Evolutionary conservation across 1,140 invertebrate species (phyloP).

Genomic region (Anagrus nilaparvatae): DNA sequence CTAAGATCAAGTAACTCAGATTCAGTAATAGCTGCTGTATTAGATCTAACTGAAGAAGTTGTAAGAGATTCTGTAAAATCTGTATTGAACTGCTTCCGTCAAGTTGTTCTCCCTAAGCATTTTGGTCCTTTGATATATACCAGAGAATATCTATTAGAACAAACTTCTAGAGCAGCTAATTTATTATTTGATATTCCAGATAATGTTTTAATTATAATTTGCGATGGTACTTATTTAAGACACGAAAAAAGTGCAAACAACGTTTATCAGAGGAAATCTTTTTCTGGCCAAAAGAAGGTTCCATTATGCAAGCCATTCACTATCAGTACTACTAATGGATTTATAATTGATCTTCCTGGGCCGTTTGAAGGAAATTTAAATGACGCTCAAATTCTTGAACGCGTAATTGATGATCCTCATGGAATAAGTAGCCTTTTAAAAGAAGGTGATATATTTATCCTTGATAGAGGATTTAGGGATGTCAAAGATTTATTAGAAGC

Average conservation of each 20-base stretch:
- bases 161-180: conserved; percentile 10
- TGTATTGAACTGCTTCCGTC: too few relatives aligned
- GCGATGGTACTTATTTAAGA: conserved; percentile 15
- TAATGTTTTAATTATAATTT: conserved; percentile 15
- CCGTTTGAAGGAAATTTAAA: conserved; percentile 18
- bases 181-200: conserved; percentile 9
- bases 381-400: conserved; percentile 21
- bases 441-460: conserved; percentile 19
- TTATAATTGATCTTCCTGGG: conserved; percentile 13
- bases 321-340: conserved; percentile 14
- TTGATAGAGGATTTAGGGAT: conserved; percentile 25
- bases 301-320: conserved; percentile 16
- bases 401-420: conserved; percentile 11
- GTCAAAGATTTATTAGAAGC: conserved; percentile 8
- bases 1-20: conserved; percentile 12
- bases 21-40: conserved; percentile 9
- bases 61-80: conserved; percentile 1
- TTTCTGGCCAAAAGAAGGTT: too few relatives aligned
- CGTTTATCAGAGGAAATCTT: too few relatives aligned
- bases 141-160: conserved; percentile 13
- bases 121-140: conserved; percentile 8
- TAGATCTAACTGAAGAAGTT: conserved; percentile 8
- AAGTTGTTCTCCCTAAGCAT: too few relatives aligned
- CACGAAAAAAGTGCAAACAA: too few relatives aligned
- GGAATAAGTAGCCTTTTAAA: conserved; percentile 12